Evolutionary conservation across 2,113 vertebrate species (phyloP).

Genomic region (Nipponia nippon): DNA sequence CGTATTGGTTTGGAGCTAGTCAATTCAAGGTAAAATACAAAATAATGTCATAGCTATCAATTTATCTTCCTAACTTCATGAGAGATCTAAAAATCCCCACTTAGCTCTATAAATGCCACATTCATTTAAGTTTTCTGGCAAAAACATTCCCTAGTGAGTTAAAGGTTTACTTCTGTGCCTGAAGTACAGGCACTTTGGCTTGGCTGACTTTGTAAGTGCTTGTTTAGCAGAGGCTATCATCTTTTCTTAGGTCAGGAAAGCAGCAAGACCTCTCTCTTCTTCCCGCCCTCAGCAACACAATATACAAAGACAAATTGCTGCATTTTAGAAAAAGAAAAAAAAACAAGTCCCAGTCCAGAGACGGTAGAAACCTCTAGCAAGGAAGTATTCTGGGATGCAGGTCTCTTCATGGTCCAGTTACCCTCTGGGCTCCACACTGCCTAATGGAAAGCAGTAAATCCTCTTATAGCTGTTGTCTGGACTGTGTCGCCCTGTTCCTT

Average conservation of each 20-base stretch:
- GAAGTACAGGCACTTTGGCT: neutral
- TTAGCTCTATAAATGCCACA: neutral
- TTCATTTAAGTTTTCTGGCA: neutral
- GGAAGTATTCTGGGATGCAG: neutral
- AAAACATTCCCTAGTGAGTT: neutral
- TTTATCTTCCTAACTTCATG: neutral
- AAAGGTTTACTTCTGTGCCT: neutral
- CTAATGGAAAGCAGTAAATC: conserved; percentile 9
- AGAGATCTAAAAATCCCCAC: accelerated
- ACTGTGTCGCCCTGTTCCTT: neutral
- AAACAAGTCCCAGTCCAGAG: neutral
- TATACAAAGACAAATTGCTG: conserved; percentile 1
- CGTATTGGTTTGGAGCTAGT: neutral
- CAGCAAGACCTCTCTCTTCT: neutral
- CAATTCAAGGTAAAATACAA: neutral
- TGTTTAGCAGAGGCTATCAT: neutral
- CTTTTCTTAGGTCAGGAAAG: neutral
- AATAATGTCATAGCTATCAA: neutral
- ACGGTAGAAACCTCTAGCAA: neutral
- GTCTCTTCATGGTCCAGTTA: neutral
- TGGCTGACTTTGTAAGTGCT: neutral
- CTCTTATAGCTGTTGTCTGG: neutral
- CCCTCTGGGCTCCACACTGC: neutral
- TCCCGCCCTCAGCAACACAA: neutral
- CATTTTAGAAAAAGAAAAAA: neutral